Conservation (phyloP, 1,140 invertebrate species). For the Trachelipus rathkii region DNA sequence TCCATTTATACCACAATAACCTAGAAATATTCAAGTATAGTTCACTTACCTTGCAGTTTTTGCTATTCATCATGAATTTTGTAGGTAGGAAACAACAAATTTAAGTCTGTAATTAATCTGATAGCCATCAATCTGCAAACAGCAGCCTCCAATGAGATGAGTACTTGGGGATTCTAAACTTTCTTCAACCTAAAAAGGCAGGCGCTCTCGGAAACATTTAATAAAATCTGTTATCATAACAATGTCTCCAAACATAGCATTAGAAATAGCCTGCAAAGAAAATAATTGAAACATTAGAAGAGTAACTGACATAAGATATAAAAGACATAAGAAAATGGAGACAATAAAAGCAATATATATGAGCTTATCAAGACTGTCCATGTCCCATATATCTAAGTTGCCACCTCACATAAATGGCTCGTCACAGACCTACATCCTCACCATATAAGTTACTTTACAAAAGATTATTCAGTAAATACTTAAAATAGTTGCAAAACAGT, state of each 20-base stretch:
- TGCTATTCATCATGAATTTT: slow-evolving; percentile 23
- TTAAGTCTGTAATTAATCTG: slow-evolving; percentile 16
- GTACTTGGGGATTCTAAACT: slow-evolving; percentile 16
- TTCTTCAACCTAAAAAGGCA: background rate
- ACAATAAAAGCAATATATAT: too few relatives aligned
- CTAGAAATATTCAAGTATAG: too few relatives aligned
- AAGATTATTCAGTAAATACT: too few relatives aligned
- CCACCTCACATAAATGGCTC: too few relatives aligned
- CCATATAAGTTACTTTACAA: too few relatives aligned
- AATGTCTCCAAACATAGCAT: slow-evolving; percentile 20
- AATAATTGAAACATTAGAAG: background rate
- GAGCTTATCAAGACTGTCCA: too few relatives aligned
- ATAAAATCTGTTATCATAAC: slow-evolving; percentile 26
- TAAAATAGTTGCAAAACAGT: background rate
- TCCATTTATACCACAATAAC: too few relatives aligned
- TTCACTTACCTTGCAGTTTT: background rate
- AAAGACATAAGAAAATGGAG: too few relatives aligned
- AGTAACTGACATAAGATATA: too few relatives aligned
- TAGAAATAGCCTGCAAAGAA: background rate
- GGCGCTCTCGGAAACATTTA: slow-evolving; percentile 25
- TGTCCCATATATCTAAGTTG: too few relatives aligned
- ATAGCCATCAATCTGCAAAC: slow-evolving; percentile 18
- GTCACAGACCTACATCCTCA: too few relatives aligned
- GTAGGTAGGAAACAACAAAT: slow-evolving; percentile 24
- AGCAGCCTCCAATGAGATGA: slow-evolving; percentile 24